Conservation (phyloP, 2,113 vertebrate species). For the Poeciliopsis occidentalis region DNA sequence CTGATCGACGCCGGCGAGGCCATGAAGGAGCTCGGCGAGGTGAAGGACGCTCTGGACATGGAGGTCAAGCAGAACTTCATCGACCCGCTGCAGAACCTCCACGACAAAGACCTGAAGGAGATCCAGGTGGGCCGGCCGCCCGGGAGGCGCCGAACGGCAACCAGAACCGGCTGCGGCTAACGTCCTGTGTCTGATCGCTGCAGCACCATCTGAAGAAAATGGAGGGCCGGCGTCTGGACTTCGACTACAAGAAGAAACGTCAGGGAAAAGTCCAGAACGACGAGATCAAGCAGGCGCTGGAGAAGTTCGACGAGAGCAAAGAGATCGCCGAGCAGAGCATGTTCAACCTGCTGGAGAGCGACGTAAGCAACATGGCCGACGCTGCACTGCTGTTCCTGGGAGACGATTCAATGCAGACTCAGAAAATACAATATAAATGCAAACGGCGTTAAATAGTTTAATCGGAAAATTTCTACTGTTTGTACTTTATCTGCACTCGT, state of each 20-base stretch:
- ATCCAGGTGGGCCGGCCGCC: slow-evolving; percentile 86
- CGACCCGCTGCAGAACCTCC: slow-evolving; percentile 96
- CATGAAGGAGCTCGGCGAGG: slow-evolving; percentile 94
- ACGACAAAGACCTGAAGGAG: slow-evolving; percentile 97
- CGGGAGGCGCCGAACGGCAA: no score
- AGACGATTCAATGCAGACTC: background rate
- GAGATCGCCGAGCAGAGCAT: slow-evolving; percentile 98
- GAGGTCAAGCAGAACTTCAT: slow-evolving; percentile 99
- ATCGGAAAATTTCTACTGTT: no score
- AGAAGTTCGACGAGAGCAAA: slow-evolving; percentile 97
- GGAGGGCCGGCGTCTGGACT: slow-evolving; percentile 94
- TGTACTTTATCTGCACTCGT: no score
- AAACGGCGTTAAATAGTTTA: no score
- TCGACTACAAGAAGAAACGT: slow-evolving; percentile 99
- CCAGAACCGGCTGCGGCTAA: no score
- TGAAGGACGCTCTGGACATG: slow-evolving; percentile 96
- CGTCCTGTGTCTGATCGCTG: no score
- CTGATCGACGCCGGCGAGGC: slow-evolving; percentile 91
- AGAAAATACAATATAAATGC: background rate
- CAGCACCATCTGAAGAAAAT: slow-evolving; percentile 97
- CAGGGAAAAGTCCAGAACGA: slow-evolving; percentile 94
- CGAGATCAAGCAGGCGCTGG: slow-evolving; percentile 92
- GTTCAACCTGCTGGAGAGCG: slow-evolving; percentile 97
- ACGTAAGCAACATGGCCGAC: slow-evolving; percentile 79
- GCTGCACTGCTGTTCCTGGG: background rate